Evolutionary conservation across 2,888 invertebrate species (phyloP).

Genomic region (Acheta domesticus): DNA sequence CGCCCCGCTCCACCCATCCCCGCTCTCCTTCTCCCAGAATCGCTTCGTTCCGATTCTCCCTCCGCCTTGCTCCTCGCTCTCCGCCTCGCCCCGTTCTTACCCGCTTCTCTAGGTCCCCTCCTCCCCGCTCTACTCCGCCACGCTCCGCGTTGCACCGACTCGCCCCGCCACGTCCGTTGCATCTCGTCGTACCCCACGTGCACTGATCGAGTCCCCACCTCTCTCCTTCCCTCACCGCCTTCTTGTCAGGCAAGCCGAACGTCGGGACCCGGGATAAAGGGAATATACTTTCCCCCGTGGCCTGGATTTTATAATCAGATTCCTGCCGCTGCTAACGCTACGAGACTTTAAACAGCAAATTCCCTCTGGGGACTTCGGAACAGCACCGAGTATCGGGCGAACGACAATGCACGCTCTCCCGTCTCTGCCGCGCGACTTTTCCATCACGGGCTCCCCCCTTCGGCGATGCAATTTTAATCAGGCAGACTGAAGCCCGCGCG

Average conservation of each 20-base stretch:
- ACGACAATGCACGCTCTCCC: background rate
- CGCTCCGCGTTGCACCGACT: too few relatives aligned
- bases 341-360: background rate
- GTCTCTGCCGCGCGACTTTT: background rate
- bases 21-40: too few relatives aligned
- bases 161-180: too few relatives aligned
- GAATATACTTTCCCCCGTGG: background rate
- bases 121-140: too few relatives aligned
- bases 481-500: background rate
- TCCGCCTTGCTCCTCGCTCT: too few relatives aligned
- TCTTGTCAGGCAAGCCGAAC: background rate
- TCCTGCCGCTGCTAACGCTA: background rate
- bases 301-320: conserved; percentile 18
- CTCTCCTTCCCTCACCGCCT: background rate
- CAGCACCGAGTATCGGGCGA: background rate
- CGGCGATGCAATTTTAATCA: conserved; percentile 18
- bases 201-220: background rate
- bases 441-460: background rate
- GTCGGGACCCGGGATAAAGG: background rate
- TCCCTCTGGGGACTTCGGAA: background rate
- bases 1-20: too few relatives aligned
- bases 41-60: too few relatives aligned
- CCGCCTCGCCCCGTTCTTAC: too few relatives aligned
- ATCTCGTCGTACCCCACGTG: too few relatives aligned
- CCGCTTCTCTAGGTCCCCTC: too few relatives aligned